Base-by-base conservation (phyloP, 2,113 vertebrate genomes). In the Myrmecophaga tridactyla region DNA sequence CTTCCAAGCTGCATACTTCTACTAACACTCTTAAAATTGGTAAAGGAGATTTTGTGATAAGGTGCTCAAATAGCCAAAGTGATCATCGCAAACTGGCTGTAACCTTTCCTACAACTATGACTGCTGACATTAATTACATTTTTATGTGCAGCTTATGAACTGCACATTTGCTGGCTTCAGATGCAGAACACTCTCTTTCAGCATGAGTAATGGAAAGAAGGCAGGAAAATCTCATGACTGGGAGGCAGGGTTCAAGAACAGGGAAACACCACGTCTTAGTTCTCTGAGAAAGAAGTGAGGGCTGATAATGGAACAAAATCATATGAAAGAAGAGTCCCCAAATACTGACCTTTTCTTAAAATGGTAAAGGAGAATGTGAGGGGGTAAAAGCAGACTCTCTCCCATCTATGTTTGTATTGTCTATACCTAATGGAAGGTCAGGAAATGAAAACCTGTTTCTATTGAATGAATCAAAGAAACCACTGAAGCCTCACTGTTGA, bases 151-250 rank as follows among this genome's bases (percentile, higher is more conserved):
- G 75, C 58, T 18, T 18, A n/a, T 4, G 53, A 77, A n/a, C 36
- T 1, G 34, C 69, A 89, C n/a, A 89, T 72, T 93, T 90, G 34
- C 95, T 86, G 83, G 81, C 88, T 62, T 63, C 84, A 81, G 81
- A 96, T 41, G 76, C 18, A 72, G 69, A 46, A 65, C 53, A 34
- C 62, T 81, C n/a, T 93, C 73, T 89, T 69, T 92, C 89, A 69
- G 76, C 36, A 5, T 77, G 81, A 95, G 67, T 78, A 53, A 90
- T 18, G 53, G 82, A 90, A 90, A 89, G 89, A 67, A 85, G 58
- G 21, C 60, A 73, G 78, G 70, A 65, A 29, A 39, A 41, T 29
- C 77, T 90, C 77, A 31, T 41, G 76, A 84, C 31, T 4, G 3
- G 63, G 70, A 94, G 67, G 76, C n/a, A 76, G 65, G 48, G 90